Base-by-base conservation (phyloP, 2,888 invertebrate species). In the Microdon myrmicae region DNA sequence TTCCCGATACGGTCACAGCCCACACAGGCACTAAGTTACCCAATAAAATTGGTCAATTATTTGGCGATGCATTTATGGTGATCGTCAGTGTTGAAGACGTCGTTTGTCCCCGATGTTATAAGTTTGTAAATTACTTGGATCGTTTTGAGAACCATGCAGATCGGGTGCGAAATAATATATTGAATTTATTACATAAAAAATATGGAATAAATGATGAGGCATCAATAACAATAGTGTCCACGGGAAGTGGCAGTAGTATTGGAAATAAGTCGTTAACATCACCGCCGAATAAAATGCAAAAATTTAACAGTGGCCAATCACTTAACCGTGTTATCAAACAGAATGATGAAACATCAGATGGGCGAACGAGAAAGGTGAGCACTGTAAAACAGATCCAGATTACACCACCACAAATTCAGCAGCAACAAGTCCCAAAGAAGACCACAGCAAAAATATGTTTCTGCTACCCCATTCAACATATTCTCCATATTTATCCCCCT, bases 1-100 rank as follows among this genome's bases (percentile, higher is more conserved):
- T 81, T 2, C 74, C 79, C 26, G 79, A 80, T 22, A 75, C 78
- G 70, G 69, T 71, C 29, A 81, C 82, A 43, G 72, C 78, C 19
- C 77, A 79, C 69, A 79, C 81, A 7, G 75, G 78, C 39, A 81
- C 81, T 38, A 79, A 80, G 61, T 75, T 82, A 43, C 81, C 82
- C 39, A 81, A 81, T 67, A 82, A 82, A 74, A 77, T 82, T 67
- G 82, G 80, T 2, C 81, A 81, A 70, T 70, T 82, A 35, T 77
- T 82, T 44, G 82, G 82, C 17, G 81, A 82, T 70, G 79, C 79
- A 5, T 82, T 81, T 68, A 74, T 81, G 70, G 82, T 82, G 2
- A 79, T 82, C 51, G 79, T 82, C 2, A 79, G 80, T 45, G 75
- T 74, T 2, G 80, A 81, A 38, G 82, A 82, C 71, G 77, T 77